Base-by-base conservation (phyloP, 2,888 invertebrate genomes). In the Hyles lineata region DNA sequence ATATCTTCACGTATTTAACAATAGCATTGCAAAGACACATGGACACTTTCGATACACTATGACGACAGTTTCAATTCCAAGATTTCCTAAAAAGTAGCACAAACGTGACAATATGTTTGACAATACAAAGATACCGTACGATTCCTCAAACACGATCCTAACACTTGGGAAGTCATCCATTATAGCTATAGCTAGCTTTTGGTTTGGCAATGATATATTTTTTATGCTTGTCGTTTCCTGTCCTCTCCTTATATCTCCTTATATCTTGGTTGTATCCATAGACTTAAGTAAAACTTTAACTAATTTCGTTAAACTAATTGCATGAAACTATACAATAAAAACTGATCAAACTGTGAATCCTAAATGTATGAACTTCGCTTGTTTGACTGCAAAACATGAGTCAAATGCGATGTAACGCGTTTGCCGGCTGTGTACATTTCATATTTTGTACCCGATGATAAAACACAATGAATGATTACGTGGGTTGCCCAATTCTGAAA, bases 401-500 rank as follows among this genome's bases (percentile, higher is more conserved):
- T 62, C 21, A 25, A 52, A 71, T 29, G 7, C n/a, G 59, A 59
- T 59, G 35, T 23, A 52, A 55, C 29, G 50, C 50, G 19, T 19
- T 61, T 50, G 29, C n/a, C n/a, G 21, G 52, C 61, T 62, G 32
- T 63, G 32, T 62, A 52, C 62, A 55, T 9, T 67, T n/a, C 15
- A 55, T 67, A 62, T 55, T 70, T 70, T 73, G 73, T 70, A 70
- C 59, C 69, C 69, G 32, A 59, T 74, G 69, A 74, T 71, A 74
- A 61, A 70, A 69, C 50, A 69, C 69, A 61, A 61, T 77, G 74
- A 70, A 67, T 78, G 78, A 77, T 79, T 82, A 82, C 83, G 83
- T 85, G 77, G 77, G 83, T 84, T 85, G 87, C 84, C 80, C 83
- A 85, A 87, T 88, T 85, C 83, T 81, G 83, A 84, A 86, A 87